These are phyloP conservation scores for Erebia epiphron DNA, from an alignment of 2,888 invertebrate species.

Conservation along the genomic window DNA sequence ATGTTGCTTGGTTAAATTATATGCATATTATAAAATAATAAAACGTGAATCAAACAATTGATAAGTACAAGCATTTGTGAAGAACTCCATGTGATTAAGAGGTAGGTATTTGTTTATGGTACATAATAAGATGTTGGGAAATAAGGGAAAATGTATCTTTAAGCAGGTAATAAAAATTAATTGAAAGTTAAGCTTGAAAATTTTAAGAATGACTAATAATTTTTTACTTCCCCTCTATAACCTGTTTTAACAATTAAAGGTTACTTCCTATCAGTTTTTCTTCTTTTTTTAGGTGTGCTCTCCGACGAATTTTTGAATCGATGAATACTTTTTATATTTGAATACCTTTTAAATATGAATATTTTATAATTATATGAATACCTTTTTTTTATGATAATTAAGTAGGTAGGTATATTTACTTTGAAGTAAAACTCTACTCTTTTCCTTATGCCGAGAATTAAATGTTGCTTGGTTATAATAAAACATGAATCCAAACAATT, in stretches of 20 bases:
- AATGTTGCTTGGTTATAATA: slow-evolving; percentile 20
- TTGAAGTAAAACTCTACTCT: slow-evolving; percentile 31
- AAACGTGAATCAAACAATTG: slow-evolving; percentile 26
- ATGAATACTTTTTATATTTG: too few relatives aligned
- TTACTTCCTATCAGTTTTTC: not conserved
- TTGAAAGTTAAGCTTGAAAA: too few relatives aligned
- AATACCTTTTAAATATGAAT: too few relatives aligned
- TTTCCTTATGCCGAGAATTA: slow-evolving; percentile 29
- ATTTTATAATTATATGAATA: too few relatives aligned
- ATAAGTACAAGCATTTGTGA: slow-evolving; percentile 16
- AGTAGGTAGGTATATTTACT: slow-evolving; percentile 27
- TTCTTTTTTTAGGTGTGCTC: slow-evolving; percentile 12
- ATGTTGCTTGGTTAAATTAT: slow-evolving; percentile 19
- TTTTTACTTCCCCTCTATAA: too few relatives aligned
- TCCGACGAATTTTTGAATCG: slow-evolving; percentile 38
- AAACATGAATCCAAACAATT: slow-evolving; percentile 9
- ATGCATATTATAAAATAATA: slow-evolving; percentile 18
- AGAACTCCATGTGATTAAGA: not conserved
- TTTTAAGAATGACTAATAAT: too few relatives aligned
- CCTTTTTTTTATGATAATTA: too few relatives aligned
- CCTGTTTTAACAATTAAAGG: not conserved
- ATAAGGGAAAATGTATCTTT: too few relatives aligned
- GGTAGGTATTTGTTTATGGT: not conserved
- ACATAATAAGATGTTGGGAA: not conserved
- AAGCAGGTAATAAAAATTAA: too few relatives aligned